Evolutionary conservation across 1,140 invertebrate species (phyloP).

Genomic region (Watersipora subatra): DNA sequence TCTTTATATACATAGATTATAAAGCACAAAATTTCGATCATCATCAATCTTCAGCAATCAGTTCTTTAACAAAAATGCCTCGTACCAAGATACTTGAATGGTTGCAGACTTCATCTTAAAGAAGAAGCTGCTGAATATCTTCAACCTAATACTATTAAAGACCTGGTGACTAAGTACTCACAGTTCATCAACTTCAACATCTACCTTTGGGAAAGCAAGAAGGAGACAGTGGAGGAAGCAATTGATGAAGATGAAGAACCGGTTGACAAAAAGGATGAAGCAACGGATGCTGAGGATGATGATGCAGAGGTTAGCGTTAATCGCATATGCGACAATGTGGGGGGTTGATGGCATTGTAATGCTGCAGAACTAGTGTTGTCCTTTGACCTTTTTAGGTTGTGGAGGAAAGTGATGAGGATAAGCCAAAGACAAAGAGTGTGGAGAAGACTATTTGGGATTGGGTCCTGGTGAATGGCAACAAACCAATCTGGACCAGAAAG

Average conservation of each 20-base stretch:
- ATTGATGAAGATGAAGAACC: constrained; percentile 27
- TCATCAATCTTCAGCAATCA: too few species aligned
- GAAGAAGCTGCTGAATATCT: constrained; percentile 92
- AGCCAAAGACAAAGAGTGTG: constrained; percentile 79
- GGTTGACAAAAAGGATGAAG: constrained; percentile 47
- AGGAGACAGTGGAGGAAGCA: constrained; percentile 49
- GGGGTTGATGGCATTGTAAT: neutral
- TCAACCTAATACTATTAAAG: constrained; percentile 75
- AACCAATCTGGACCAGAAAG: constrained; percentile 94
- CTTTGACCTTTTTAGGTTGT: neutral
- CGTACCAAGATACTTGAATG: too few species aligned
- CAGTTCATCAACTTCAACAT: constrained; percentile 99
- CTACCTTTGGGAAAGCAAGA: constrained; percentile 84
- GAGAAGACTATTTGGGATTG: constrained; percentile 97
- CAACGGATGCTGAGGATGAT: constrained; percentile 5
- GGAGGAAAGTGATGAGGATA: constrained; percentile 50
- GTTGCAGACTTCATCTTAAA: constrained; percentile 73
- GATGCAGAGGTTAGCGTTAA: constrained; percentile 2
- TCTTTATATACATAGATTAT: too few species aligned
- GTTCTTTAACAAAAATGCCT: too few species aligned
- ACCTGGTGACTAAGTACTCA: constrained; percentile 90
- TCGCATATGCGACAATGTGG: neutral
- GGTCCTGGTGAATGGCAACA: constrained; percentile 87
- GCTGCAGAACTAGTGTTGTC: neutral
- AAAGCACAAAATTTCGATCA: too few species aligned